These are phyloP conservation scores for Thamnaconus septentrionalis DNA, from an alignment of 2,113 vertebrate genomes.

Conservation along the genomic window DNA sequence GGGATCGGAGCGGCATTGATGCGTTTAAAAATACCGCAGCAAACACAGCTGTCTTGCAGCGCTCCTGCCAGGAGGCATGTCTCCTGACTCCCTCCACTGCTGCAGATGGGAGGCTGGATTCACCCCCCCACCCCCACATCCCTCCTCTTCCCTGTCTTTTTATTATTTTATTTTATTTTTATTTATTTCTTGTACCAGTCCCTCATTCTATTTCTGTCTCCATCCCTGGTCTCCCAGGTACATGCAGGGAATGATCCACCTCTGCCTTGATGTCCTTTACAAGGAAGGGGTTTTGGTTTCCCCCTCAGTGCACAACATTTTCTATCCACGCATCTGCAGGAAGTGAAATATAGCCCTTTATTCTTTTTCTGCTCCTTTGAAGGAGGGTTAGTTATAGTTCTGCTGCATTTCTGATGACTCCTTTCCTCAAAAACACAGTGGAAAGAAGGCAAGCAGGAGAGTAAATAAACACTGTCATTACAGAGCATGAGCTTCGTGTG, in stretches of 20 bases:
- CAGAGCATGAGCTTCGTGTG: conserved; percentile 29
- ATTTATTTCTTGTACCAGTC: conserved; percentile 55
- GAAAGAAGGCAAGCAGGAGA: conserved; percentile 7
- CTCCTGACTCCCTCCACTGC: conserved; percentile 68
- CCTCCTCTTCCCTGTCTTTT: conserved; percentile 14
- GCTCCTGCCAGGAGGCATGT: conserved; percentile 82
- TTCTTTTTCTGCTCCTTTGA: too few relatives aligned
- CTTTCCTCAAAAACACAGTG: neutral
- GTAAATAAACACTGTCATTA: conserved; percentile 31
- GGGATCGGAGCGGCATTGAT: conserved; percentile 98
- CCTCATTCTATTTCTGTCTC: conserved; percentile 56
- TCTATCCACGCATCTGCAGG: too few relatives aligned
- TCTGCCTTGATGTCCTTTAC: conserved; percentile 18
- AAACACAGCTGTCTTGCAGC: conserved; percentile 98
- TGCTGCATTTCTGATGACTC: too few relatives aligned
- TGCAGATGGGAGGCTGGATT: conserved; percentile 68
- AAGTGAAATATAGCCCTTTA: too few relatives aligned
- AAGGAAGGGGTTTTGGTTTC: neutral
- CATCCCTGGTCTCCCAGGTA: conserved; percentile 57
- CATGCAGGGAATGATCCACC: conserved; percentile 20
- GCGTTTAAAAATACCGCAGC: conserved; percentile 99
- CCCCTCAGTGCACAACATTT: too few relatives aligned
- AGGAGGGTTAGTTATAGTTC: too few relatives aligned
- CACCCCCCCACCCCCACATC: conserved; percentile 14
- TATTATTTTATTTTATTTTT: neutral